Conservation (phyloP, 2,113 vertebrate species). For the Microtus pennsylvanicus region DNA sequence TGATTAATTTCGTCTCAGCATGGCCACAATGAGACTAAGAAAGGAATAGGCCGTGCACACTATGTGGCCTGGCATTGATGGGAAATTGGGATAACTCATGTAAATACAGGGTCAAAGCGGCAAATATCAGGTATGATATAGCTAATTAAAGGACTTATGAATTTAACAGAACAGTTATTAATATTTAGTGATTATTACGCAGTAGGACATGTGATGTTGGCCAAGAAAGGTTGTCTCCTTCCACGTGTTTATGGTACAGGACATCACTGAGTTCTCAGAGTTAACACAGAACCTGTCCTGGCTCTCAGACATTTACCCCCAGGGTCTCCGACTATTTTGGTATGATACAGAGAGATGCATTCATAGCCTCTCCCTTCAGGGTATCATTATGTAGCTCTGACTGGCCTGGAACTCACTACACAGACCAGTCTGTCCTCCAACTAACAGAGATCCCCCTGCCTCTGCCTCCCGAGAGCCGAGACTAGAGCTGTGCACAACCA, state of each 20-base stretch:
- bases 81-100: slow-evolving; percentile 26
- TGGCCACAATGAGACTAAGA: background rate
- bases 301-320: background rate
- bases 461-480: too few relatives aligned
- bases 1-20: background rate
- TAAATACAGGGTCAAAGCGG: background rate
- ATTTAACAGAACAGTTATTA: slow-evolving; percentile 21
- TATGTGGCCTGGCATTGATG: background rate
- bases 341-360: background rate
- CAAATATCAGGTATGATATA: background rate
- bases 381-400: background rate
- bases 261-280: background rate
- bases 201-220: background rate
- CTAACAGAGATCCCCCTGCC: too few relatives aligned
- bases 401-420: too few relatives aligned
- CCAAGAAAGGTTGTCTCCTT: background rate
- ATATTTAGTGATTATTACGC: background rate
- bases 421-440: too few relatives aligned
- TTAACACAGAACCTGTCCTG: background rate
- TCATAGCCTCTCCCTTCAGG: background rate
- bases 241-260: background rate
- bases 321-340: background rate
- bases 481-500: background rate
- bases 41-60: background rate
- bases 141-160: slow-evolving; percentile 12